Evolutionary conservation across 2,888 invertebrate genomes (phyloP).

Genomic region (Torymus texanus): DNA sequence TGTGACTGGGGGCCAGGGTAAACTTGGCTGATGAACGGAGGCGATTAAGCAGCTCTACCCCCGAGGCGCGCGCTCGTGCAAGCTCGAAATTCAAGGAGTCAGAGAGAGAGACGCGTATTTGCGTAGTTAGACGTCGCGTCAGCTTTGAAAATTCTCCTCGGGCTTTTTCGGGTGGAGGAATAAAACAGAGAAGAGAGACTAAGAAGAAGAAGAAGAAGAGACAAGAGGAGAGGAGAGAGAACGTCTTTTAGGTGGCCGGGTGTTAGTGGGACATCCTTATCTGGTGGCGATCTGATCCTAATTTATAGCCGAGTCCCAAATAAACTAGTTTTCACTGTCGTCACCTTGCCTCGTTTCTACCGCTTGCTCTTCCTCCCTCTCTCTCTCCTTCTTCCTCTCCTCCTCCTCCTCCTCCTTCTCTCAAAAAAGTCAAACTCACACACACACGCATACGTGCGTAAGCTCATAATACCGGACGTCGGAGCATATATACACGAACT

Average conservation of each 20-base stretch:
- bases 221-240: conserved; percentile 54
- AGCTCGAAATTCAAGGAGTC: conserved; percentile 9
- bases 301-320: conserved; percentile 75
- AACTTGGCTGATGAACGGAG: conserved; percentile 26
- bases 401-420: conserved; percentile 44
- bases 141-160: neutral
- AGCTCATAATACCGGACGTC: conserved; percentile 1
- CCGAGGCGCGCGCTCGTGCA: conserved; percentile 49
- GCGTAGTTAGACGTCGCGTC: too few species aligned
- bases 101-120: neutral
- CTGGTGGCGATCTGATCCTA: conserved; percentile 75
- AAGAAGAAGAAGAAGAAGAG: conserved; percentile 41
- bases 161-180: conserved; percentile 14
- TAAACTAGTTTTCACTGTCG: conserved; percentile 76
- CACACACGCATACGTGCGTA: neutral
- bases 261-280: conserved; percentile 75
- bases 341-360: conserved; percentile 67
- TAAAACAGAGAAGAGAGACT: conserved; percentile 35
- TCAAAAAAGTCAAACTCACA: conserved; percentile 5
- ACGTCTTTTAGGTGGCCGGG: conserved; percentile 72
- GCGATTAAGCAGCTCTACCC: conserved; percentile 23
- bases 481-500: too few species aligned
- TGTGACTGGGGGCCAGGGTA: conserved; percentile 16
- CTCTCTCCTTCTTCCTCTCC: conserved; percentile 47
- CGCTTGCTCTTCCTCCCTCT: conserved; percentile 56